Evolutionary conservation across 2,888 invertebrate species (phyloP), one percentile per base, ranked within the genome.

Genomic region (Amiota communis): DNA sequence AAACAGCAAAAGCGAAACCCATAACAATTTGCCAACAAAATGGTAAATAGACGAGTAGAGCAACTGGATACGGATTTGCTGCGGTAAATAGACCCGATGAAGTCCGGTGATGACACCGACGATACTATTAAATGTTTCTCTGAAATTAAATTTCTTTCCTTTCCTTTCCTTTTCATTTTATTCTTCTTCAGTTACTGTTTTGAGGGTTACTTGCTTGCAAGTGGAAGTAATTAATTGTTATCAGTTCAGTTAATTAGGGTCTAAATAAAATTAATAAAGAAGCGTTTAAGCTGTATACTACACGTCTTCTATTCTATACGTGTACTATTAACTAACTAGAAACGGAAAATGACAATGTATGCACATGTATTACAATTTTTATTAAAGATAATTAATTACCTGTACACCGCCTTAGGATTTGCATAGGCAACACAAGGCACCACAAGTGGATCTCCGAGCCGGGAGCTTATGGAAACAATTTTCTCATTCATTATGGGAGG

Each of bases 341-440:
- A 36, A 36, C 36, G 36, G 36, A 36, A 36, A 6, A 6, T 36
- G 36, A 15, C 9, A 53, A 53, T 15, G 8, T 53, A 15, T 6
- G n/a, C 8, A 15, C n/a, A 67, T 61, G n/a, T 61, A 15, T 4
- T 13, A 15, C 15, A 56, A n/a, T 63, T 63, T 23, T 36, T 12
- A 63, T 23, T 63, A 63, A 23, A 20, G 12, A 68, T 49, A 53
- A 46, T 12, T n/a, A 11, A 46, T 91, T 90, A 93, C 93, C 92
- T 91, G 89, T 92, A 90, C 72, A 88, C 88, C 12, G 93, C 92
- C 17, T 91, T 90, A 11, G 93, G 93, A 87, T 91, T 92, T 15
- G 92, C 93, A 82, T 92, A 92, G 23, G 93, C 92, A 53, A 92
- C 92, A 88, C 93, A 93, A 8, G 93, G 91, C 71, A 93, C 89